phyloP scores from a whole-genome alignment of 2,888 invertebrate genomes.

The Sarcophaga rosellei region DNA sequence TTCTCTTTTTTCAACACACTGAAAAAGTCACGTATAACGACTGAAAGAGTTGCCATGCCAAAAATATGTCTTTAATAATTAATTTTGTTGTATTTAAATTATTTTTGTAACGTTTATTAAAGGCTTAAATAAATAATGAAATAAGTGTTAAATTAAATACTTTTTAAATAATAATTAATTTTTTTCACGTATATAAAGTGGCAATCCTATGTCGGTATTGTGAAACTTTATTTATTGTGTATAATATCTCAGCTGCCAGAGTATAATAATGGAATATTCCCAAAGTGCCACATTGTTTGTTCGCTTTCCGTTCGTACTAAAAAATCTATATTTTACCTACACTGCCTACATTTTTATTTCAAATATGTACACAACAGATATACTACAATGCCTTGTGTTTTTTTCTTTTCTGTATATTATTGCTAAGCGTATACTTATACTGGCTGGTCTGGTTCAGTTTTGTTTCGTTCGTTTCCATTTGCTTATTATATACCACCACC shows the following conservation, averaged over 20 bases:
- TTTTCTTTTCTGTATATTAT: constrained; percentile 39
- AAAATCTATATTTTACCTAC: constrained; percentile 31
- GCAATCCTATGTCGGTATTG: constrained; percentile 53
- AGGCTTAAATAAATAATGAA: neutral
- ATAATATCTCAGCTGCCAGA: constrained; percentile 26
- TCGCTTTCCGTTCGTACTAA: constrained; percentile 18
- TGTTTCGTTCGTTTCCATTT: constrained; percentile 23
- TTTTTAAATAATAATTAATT: neutral
- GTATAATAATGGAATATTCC: constrained; percentile 60
- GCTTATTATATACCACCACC: constrained; percentile 40
- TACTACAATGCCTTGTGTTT: neutral
- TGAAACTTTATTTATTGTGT: constrained; percentile 52
- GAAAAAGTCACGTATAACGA: constrained; percentile 44
- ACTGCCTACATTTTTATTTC: constrained; percentile 30
- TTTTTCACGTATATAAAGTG: constrained; percentile 20
- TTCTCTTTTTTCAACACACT: constrained; percentile 36
- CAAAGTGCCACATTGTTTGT: constrained; percentile 46
- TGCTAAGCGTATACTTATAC: constrained; percentile 23
- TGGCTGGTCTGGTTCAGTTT: constrained; percentile 32
- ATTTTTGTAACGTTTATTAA: neutral
- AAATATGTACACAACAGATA: constrained; percentile 35
- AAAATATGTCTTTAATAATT: neutral
- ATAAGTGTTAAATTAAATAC: neutral
- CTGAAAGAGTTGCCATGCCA: constrained; percentile 56
- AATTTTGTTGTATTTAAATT: neutral